A percentile compares a stretch with the other conserved stretches of the same genome.
phyloP scores from a whole-genome alignment of 2,113 vertebrate species.

The Hypanus sabinus region DNA sequence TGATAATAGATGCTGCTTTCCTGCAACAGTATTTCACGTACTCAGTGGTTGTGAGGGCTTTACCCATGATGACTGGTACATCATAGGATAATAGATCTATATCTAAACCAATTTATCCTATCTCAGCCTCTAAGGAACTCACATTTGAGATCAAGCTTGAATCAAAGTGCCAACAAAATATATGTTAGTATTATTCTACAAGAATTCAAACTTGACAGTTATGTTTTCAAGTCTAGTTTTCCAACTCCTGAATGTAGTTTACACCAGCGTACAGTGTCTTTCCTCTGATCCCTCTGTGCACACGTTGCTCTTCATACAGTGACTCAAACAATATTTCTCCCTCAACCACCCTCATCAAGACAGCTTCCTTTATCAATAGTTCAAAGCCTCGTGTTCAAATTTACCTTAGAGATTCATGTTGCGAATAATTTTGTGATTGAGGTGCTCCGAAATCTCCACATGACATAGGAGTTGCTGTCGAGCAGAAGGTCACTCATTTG shows the following conservation, averaged over 20 bases:
- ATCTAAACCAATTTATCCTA: too few relatives aligned
- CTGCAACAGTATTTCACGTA: too few relatives aligned
- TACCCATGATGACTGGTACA: too few relatives aligned
- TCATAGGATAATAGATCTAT: too few relatives aligned
- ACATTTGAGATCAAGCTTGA: not conserved
- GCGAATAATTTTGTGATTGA: not conserved
- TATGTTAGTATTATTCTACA: not conserved
- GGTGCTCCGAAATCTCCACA: not conserved
- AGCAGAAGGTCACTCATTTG: not conserved
- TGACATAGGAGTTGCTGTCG: too few relatives aligned
- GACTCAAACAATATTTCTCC: not conserved
- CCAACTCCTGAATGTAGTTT: not conserved
- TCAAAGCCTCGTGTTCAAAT: not conserved
- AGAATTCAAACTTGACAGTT: not conserved
- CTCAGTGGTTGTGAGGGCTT: too few relatives aligned
- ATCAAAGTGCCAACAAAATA: not conserved
- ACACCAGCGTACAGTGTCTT: not conserved
- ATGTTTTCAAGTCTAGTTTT: not conserved
- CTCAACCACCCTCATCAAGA: not conserved
- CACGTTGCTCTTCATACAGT: not conserved
- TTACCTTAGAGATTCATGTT: not conserved
- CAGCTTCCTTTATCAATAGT: not conserved
- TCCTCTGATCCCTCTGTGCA: not conserved
- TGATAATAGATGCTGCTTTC: too few relatives aligned
- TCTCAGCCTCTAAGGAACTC: too few relatives aligned